Evolutionary conservation across 2,888 invertebrate genomes (phyloP).

Genomic region (Morpho deidamia): DNA sequence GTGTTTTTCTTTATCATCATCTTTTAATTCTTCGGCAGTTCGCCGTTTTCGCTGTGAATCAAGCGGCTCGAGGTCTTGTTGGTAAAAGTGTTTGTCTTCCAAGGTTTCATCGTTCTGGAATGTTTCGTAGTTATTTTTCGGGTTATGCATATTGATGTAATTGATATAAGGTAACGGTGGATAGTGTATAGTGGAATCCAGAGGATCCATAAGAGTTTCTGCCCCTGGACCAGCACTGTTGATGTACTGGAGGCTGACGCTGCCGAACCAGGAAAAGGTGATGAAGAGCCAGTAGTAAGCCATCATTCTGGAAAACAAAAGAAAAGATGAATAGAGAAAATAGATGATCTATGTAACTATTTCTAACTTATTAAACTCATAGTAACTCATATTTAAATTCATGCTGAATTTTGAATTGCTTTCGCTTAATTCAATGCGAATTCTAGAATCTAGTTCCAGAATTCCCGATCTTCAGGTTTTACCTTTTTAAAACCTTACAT

Average conservation of each 20-base stretch:
- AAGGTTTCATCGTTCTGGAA: slow-evolving; percentile 31
- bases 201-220: slow-evolving; percentile 38
- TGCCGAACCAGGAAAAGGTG: slow-evolving; percentile 54
- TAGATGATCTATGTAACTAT: no score
- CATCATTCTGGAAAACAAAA: slow-evolving; percentile 57
- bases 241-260: slow-evolving; percentile 60
- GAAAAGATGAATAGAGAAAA: neutral
- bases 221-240: slow-evolving; percentile 40
- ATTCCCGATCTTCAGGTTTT: no score
- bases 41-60: slow-evolving; percentile 33
- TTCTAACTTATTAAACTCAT: no score
- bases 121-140: slow-evolving; percentile 30
- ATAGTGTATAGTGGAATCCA: slow-evolving; percentile 38
- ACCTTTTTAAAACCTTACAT: no score
- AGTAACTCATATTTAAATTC: no score
- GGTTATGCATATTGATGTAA: slow-evolving; percentile 41
- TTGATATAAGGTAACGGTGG: slow-evolving; percentile 42
- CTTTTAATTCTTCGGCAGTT: slow-evolving; percentile 25
- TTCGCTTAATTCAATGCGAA: no score
- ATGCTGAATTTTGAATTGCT: no score
- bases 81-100: slow-evolving; percentile 31
- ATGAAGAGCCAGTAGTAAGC: slow-evolving; percentile 58
- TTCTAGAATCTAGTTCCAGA: no score
- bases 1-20: slow-evolving; percentile 28
- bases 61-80: slow-evolving; percentile 22